A percentile compares a stretch with the other conserved stretches of the same genome.
These are phyloP conservation scores for Plumapathes pennacea DNA, from an alignment of 92 coral and sea anemone species.

Conservation along the genomic window DNA sequence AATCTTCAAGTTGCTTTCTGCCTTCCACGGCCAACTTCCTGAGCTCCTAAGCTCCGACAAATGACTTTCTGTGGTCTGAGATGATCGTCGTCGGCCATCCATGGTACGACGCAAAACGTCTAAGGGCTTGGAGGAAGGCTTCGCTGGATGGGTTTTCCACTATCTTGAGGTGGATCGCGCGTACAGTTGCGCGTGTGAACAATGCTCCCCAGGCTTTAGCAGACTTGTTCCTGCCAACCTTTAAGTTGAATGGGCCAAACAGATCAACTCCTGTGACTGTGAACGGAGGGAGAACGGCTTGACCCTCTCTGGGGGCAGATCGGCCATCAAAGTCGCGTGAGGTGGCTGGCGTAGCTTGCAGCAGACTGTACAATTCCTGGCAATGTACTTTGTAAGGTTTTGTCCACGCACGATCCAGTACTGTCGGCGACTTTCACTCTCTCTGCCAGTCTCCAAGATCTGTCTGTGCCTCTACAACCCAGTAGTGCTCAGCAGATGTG, in stretches of 20 bases:
- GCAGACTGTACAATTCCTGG: slow-evolving; percentile 19
- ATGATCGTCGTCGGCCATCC: slow-evolving; percentile 40
- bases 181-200: slow-evolving; percentile 8
- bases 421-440: slow-evolving; percentile 24
- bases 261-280: slow-evolving; percentile 53
- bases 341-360: slow-evolving; percentile 33
- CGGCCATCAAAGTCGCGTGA: slow-evolving; percentile 33
- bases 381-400: slow-evolving; percentile 26
- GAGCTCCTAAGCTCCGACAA: slow-evolving; percentile 46
- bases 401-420: slow-evolving; percentile 40
- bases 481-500: no score
- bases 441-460: no score
- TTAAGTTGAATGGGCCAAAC: slow-evolving; percentile 46
- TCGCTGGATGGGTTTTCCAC: slow-evolving; percentile 31
- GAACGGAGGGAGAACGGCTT: slow-evolving; percentile 37
- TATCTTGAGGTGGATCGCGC: slow-evolving; percentile 40
- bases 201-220: slow-evolving; percentile 14
- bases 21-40: slow-evolving; percentile 22
- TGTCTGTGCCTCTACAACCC: no score
- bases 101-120: slow-evolving; percentile 31
- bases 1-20: slow-evolving; percentile 3
- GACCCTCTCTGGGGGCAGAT: slow-evolving; percentile 25
- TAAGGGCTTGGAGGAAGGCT: slow-evolving; percentile 44
- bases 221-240: slow-evolving; percentile 26
- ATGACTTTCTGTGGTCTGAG: slow-evolving; percentile 40